Conservation (phyloP, 2,888 invertebrate species). For the Ormyrus rosae region DNA sequence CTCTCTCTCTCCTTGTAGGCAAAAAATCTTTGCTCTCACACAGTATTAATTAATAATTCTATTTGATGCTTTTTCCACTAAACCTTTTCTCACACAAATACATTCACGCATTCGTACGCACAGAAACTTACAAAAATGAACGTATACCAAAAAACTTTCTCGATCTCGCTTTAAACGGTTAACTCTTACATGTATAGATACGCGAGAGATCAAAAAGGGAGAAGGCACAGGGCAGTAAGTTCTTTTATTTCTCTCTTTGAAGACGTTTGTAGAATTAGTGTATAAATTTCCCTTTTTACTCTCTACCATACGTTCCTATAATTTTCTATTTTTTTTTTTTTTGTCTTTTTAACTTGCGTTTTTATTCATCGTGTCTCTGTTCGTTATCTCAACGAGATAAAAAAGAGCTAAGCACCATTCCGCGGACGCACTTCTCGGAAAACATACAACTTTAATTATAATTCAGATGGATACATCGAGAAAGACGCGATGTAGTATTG, state of each 20-base stretch:
- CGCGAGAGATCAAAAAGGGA: conserved; percentile 61
- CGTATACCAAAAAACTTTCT: conserved; percentile 33
- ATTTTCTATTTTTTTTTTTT: conserved; percentile 15
- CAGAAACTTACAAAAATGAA: conserved; percentile 43
- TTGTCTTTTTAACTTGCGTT: background rate
- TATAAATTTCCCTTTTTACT: conserved; percentile 44
- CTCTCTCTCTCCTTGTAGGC: conserved; percentile 38
- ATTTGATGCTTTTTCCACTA: conserved; percentile 42
- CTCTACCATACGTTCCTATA: conserved; percentile 30
- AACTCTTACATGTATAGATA: conserved; percentile 46
- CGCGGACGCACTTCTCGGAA: conserved; percentile 11
- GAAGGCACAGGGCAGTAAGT: conserved; percentile 69
- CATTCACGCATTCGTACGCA: conserved; percentile 17
- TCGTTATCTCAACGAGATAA: conserved; percentile 36
- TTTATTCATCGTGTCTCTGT: conserved; percentile 9
- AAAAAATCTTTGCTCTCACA: conserved; percentile 41
- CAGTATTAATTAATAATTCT: conserved; percentile 54
- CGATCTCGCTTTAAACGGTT: conserved; percentile 47
- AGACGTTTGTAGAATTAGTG: conserved; percentile 4
- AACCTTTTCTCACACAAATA: conserved; percentile 28
- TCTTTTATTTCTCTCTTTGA: conserved; percentile 5
- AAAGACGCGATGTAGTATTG: background rate
- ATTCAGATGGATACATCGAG: conserved; percentile 8
- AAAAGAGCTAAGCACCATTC: conserved; percentile 49
- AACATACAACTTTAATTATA: conserved; percentile 18